Conservation (phyloP, 2,888 invertebrate species). For the Melipona bicolor region DNA sequence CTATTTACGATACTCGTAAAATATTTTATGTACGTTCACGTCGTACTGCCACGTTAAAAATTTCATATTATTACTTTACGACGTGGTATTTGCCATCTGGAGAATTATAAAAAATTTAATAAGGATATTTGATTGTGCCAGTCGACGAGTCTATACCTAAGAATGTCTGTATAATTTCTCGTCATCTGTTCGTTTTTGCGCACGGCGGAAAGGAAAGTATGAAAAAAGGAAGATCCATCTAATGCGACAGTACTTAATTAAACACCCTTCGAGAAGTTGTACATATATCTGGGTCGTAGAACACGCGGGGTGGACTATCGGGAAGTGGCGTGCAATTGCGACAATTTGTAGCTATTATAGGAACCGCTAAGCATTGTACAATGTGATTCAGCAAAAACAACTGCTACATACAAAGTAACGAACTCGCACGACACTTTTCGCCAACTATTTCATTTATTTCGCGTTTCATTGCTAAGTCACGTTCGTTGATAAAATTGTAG, state of each 20-base stretch:
- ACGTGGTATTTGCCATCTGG: neutral
- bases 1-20: neutral
- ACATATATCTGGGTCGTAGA: slow-evolving; percentile 48
- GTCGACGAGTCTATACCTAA: neutral
- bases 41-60: no score
- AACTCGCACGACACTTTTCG: neutral
- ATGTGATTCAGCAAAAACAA: slow-evolving; percentile 24
- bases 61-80: neutral
- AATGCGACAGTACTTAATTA: slow-evolving; percentile 8
- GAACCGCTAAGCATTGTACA: slow-evolving; percentile 34
- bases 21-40: neutral
- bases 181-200: neutral
- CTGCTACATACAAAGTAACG: neutral
- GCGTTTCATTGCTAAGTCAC: neutral
- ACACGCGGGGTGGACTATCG: slow-evolving; percentile 31
- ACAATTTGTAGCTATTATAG: slow-evolving; percentile 56
- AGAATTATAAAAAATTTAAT: slow-evolving; percentile 6
- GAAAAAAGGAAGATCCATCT: neutral
- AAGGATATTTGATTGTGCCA: neutral
- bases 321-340: slow-evolving; percentile 57
- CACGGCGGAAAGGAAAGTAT: neutral
- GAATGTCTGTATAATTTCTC: neutral
- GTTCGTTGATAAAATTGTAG: neutral
- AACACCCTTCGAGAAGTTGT: slow-evolving; percentile 27
- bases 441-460: neutral